phyloP scores from a whole-genome alignment of 2,797 vertebrate genomes.

The Margarornis squamiger region DNA sequence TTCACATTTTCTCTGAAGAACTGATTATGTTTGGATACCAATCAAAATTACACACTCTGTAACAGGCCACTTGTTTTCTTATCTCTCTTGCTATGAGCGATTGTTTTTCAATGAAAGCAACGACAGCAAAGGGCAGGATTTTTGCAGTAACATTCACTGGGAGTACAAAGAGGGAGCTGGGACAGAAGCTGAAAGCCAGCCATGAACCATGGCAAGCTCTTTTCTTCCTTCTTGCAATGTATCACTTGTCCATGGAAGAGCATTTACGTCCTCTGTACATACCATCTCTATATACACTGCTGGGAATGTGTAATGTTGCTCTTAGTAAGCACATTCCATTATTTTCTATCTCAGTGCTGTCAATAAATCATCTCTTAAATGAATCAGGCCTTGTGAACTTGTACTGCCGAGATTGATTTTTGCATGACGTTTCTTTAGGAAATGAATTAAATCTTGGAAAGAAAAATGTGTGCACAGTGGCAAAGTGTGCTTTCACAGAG shows the following conservation, averaged over 20 bases:
- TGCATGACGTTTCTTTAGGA: constrained; percentile 40
- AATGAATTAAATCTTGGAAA: constrained; percentile 56
- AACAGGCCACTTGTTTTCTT: background rate
- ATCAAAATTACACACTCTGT: background rate
- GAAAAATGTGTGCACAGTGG: constrained; percentile 36
- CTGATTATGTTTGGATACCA: background rate
- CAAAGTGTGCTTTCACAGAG: constrained; percentile 27
- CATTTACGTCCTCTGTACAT: background rate
- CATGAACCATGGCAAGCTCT: background rate
- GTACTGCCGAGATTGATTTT: constrained; percentile 45
- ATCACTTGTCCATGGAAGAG: background rate
- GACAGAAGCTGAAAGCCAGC: background rate
- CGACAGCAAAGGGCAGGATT: background rate
- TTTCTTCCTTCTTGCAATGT: background rate
- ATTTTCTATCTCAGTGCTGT: constrained; percentile 35
- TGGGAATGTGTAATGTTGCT: background rate
- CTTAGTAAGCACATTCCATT: constrained; percentile 28
- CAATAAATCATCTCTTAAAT: constrained; percentile 52
- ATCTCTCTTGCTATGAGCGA: background rate
- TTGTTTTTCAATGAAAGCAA: background rate
- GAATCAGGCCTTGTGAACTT: constrained; percentile 42
- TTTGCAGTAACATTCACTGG: background rate
- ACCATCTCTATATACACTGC: background rate
- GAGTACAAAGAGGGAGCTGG: background rate
- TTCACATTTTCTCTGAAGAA: background rate